Evolutionary conservation across 64 coral and sea anemone species (phyloP).

Genomic region (Platygyra sinensis): DNA sequence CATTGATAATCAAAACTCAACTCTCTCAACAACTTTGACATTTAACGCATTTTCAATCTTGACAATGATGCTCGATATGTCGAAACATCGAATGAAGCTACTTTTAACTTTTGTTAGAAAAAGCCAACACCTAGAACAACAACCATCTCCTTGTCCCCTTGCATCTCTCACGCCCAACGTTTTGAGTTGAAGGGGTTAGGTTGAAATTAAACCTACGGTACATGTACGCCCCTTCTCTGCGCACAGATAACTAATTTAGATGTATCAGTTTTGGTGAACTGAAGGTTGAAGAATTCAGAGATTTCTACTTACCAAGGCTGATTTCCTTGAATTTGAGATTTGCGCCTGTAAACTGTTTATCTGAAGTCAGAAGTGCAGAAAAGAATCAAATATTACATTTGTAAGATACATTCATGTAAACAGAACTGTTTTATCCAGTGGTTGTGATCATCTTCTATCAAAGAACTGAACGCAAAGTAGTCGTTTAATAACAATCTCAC

Average conservation of each 20-base stretch:
- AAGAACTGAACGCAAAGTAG: neutral
- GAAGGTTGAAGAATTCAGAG: neutral
- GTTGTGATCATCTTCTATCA: neutral
- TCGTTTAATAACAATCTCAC: slow-evolving; percentile 40
- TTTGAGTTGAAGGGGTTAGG: too few relatives aligned
- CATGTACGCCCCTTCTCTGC: too few relatives aligned
- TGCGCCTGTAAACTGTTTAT: slow-evolving; percentile 65
- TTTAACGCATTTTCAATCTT: too few relatives aligned
- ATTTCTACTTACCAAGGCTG: slow-evolving; percentile 24
- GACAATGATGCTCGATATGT: too few relatives aligned
- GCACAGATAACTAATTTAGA: neutral
- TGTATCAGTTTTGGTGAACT: neutral
- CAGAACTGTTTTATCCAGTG: neutral
- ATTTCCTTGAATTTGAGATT: slow-evolving; percentile 23
- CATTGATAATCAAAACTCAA: too few relatives aligned
- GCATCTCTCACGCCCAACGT: too few relatives aligned
- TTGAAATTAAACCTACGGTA: too few relatives aligned
- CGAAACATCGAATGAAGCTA: too few relatives aligned
- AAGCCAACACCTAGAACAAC: too few relatives aligned
- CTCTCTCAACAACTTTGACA: too few relatives aligned
- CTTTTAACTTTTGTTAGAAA: too few relatives aligned
- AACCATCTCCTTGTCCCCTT: too few relatives aligned
- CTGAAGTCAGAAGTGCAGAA: neutral
- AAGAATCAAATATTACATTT: neutral
- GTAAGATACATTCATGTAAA: neutral